These are phyloP conservation scores for Microdon myrmicae DNA, from an alignment of 2,888 invertebrate genomes.

Conservation along the genomic window DNA sequence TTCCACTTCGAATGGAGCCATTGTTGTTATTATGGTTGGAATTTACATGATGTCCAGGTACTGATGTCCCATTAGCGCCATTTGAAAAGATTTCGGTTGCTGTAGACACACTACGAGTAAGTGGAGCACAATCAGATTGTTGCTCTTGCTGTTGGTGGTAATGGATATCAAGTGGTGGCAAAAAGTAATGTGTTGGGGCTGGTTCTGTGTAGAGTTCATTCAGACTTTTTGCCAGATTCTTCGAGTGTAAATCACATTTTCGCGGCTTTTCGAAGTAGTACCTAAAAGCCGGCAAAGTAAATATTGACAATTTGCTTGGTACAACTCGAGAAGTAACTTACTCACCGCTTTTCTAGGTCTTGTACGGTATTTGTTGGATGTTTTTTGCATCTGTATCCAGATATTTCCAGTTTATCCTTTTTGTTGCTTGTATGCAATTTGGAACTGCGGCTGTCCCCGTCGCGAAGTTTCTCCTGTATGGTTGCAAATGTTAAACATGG, in stretches of 20 bases:
- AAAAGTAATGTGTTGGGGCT: constrained; percentile 47
- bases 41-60: constrained; percentile 38
- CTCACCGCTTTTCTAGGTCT: constrained; percentile 48
- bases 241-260: constrained; percentile 63
- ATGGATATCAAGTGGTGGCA: constrained; percentile 51
- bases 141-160: constrained; percentile 41
- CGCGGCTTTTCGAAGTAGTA: constrained; percentile 64
- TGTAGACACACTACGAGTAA: constrained; percentile 66
- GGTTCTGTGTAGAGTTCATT: constrained; percentile 65
- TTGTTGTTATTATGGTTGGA: constrained; percentile 38
- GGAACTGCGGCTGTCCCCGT: constrained; percentile 58
- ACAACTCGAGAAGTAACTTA: constrained; percentile 13
- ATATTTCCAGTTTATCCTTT: constrained; percentile 57
- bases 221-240: constrained; percentile 64
- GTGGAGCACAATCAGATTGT: constrained; percentile 54
- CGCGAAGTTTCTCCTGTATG: constrained; percentile 60
- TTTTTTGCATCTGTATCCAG: constrained; percentile 49
- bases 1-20: constrained; percentile 10
- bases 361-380: constrained; percentile 41
- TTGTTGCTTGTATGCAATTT: constrained; percentile 50
- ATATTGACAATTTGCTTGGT: neutral
- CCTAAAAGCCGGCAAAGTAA: constrained; percentile 55
- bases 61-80: constrained; percentile 46
- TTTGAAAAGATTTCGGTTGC: constrained; percentile 63
- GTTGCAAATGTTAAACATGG: constrained; percentile 62